Evolutionary conservation across 2,888 invertebrate genomes (phyloP).

Genomic region (Drosophila quinaria): DNA sequence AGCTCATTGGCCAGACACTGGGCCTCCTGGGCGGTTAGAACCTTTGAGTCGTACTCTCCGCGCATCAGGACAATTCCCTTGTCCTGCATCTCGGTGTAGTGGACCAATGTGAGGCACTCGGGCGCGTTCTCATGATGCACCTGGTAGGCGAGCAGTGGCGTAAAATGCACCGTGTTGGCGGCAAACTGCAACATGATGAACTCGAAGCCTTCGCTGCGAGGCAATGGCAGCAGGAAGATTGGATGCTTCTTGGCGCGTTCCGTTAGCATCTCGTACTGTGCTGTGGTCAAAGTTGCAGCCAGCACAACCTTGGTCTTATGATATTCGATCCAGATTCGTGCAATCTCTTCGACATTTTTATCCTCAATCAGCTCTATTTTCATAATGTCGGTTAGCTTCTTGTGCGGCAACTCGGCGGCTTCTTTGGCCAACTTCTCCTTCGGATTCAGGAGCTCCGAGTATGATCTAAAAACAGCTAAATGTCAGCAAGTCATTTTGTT

Average conservation of each 20-base stretch:
- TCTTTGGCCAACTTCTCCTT: slow-evolving; percentile 86
- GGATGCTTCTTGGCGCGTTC: slow-evolving; percentile 88
- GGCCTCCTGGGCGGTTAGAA: slow-evolving; percentile 91
- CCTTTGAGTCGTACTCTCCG: slow-evolving; percentile 94
- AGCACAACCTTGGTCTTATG: slow-evolving; percentile 92
- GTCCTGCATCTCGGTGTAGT: slow-evolving; percentile 91
- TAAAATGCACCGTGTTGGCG: slow-evolving; percentile 92
- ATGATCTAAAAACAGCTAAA: slow-evolving; percentile 85
- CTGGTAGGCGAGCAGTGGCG: slow-evolving; percentile 94
- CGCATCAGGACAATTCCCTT: slow-evolving; percentile 93
- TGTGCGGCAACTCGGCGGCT: slow-evolving; percentile 85
- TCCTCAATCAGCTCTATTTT: slow-evolving; percentile 91
- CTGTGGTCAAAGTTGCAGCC: slow-evolving; percentile 89
- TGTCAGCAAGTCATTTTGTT: no score
- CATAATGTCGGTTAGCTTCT: slow-evolving; percentile 89
- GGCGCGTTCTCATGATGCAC: slow-evolving; percentile 95
- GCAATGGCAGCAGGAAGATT: slow-evolving; percentile 92
- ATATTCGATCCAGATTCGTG: slow-evolving; percentile 92
- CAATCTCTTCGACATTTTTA: slow-evolving; percentile 90
- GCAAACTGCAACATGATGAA: slow-evolving; percentile 92
- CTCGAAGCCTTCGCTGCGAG: slow-evolving; percentile 93
- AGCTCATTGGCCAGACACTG: slow-evolving; percentile 94
- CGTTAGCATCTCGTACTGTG: slow-evolving; percentile 88
- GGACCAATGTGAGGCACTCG: slow-evolving; percentile 92
- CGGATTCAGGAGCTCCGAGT: slow-evolving; percentile 89